Conservation (phyloP, 1,140 invertebrate species). For the Calliphora vicina region DNA sequence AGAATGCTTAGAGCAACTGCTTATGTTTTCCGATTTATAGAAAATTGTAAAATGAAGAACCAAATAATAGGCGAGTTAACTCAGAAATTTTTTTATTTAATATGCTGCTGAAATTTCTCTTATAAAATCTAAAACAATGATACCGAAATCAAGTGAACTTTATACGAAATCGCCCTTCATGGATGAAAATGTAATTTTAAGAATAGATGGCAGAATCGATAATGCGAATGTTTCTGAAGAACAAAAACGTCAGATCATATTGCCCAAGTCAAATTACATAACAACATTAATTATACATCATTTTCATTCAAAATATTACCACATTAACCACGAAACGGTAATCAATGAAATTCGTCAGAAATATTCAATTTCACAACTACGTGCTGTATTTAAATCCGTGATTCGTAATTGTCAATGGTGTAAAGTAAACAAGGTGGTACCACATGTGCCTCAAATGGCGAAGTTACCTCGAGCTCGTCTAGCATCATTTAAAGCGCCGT, state of each 20-base stretch:
- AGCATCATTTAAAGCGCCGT: background rate
- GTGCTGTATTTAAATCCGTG: background rate
- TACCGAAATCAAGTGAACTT: background rate
- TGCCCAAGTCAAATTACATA: background rate
- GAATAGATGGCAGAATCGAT: background rate
- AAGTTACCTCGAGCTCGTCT: no score
- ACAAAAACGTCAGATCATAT: background rate
- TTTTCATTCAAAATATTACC: background rate
- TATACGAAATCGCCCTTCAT: background rate
- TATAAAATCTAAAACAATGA: background rate
- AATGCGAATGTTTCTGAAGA: background rate
- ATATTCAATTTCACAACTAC: no score
- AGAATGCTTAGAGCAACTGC: background rate
- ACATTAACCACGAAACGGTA: constrained; percentile 1
- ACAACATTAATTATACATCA: background rate
- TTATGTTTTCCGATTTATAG: background rate
- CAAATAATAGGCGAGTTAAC: background rate
- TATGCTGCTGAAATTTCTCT: background rate
- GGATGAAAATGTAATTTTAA: background rate
- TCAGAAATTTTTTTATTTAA: background rate
- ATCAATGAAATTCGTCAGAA: no score
- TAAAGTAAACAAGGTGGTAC: background rate
- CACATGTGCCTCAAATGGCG: background rate
- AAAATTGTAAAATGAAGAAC: background rate
- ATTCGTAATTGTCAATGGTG: background rate